phyloP scores from a whole-genome alignment of 2,888 invertebrate species.

The Eilema griseolum region DNA sequence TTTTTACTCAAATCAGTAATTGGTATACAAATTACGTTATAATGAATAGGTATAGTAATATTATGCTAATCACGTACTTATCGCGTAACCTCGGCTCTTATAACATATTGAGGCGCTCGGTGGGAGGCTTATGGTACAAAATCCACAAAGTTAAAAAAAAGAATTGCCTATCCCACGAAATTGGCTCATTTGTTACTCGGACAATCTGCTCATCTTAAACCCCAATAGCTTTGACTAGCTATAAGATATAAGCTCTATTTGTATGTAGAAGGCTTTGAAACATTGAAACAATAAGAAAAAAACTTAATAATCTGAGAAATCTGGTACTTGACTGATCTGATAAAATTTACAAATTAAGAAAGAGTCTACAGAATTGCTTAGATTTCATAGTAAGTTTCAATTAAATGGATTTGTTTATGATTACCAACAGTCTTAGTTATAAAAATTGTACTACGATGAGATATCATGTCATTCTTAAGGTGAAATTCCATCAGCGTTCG shows the following conservation, averaged over 20 bases:
- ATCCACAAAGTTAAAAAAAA: conserved; percentile 48
- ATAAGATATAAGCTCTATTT: conserved; percentile 38
- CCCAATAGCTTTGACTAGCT: conserved; percentile 33
- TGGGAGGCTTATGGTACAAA: conserved; percentile 47
- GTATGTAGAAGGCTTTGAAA: conserved; percentile 36
- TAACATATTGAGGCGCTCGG: conserved; percentile 45
- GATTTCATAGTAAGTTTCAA: no score
- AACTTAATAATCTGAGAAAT: not conserved
- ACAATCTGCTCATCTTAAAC: conserved; percentile 55
- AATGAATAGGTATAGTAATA: conserved; percentile 38
- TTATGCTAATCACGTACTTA: conserved; percentile 52
- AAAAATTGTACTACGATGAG: no score
- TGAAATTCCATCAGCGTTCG: no score
- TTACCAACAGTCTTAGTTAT: no score
- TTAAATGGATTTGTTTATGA: no score
- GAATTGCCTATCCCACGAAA: conserved; percentile 54
- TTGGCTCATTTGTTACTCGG: conserved; percentile 64
- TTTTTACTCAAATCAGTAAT: not conserved
- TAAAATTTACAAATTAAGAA: no score
- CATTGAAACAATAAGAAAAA: conserved; percentile 29
- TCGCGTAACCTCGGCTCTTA: conserved; percentile 40
- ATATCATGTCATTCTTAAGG: no score
- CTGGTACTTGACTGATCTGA: not conserved
- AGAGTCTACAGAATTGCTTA: no score
- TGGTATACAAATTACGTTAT: conserved; percentile 19